Conservation (phyloP, 2,888 invertebrate species). For the Microctonus brassicae region DNA sequence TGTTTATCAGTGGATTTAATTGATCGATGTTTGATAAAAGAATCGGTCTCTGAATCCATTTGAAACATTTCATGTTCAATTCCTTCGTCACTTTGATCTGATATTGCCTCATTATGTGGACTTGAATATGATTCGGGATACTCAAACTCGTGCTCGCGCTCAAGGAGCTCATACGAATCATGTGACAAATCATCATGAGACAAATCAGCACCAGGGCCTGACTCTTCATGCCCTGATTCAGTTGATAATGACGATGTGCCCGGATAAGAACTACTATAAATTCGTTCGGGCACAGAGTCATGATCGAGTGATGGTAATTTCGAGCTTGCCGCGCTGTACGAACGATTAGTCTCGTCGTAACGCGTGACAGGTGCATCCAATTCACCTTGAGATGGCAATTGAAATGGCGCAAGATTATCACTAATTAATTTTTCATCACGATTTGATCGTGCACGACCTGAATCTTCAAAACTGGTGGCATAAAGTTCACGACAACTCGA, state of each 20-base stretch:
- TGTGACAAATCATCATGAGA: conserved; percentile 90
- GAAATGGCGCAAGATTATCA: conserved; percentile 54
- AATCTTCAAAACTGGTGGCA: conserved; percentile 82
- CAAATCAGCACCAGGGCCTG: conserved; percentile 76
- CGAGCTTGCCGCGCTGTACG: conserved; percentile 76
- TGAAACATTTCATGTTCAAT: conserved; percentile 83
- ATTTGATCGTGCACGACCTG: conserved; percentile 74
- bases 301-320: conserved; percentile 77
- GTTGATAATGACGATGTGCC: conserved; percentile 80
- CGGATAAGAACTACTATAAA: conserved; percentile 89
- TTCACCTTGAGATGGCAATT: conserved; percentile 69
- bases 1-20: conserved; percentile 59
- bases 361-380: conserved; percentile 81
- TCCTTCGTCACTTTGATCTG: conserved; percentile 64
- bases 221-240: conserved; percentile 75
- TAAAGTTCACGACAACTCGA: conserved; percentile 87
- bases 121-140: conserved; percentile 67
- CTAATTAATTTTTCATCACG: conserved; percentile 35
- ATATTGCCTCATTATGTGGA: conserved; percentile 58
- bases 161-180: conserved; percentile 88
- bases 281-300: conserved; percentile 78
- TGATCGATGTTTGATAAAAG: conserved; percentile 64
- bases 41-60: conserved; percentile 73
- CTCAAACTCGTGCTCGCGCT: conserved; percentile 73
- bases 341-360: conserved; percentile 78